Percentiles rank a stretch among this genome's conserved stretches.
These are phyloP conservation scores for Ligdia adustata DNA, from an alignment of 2,888 invertebrate genomes.

Conservation along the genomic window DNA sequence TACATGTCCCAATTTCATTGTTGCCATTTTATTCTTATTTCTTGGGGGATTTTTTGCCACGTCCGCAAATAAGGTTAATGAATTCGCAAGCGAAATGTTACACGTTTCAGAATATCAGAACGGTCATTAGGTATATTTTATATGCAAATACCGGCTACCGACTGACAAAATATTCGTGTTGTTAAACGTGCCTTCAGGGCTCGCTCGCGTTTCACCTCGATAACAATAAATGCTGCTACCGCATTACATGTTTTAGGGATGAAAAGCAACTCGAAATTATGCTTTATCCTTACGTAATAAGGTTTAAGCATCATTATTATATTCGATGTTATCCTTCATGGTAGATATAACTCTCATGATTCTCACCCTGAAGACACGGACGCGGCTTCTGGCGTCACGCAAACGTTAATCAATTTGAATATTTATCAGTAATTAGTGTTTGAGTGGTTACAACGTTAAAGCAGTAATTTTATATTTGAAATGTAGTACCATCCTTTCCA, in stretches of 20 bases:
- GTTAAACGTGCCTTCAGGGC: slow-evolving; percentile 50
- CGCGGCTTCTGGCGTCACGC: slow-evolving; percentile 69
- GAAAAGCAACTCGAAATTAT: slow-evolving; percentile 15
- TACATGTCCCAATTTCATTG: neutral
- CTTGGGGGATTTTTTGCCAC: neutral
- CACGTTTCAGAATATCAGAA: slow-evolving; percentile 25
- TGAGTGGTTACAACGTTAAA: slow-evolving; percentile 33
- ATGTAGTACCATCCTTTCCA: slow-evolving; percentile 31
- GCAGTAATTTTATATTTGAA: slow-evolving; percentile 20
- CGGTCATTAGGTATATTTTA: slow-evolving; percentile 23
- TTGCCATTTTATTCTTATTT: neutral
- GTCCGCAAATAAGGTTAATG: slow-evolving; percentile 7
- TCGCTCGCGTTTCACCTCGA: slow-evolving; percentile 42
- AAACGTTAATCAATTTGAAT: slow-evolving; percentile 51
- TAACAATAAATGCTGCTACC: slow-evolving; percentile 33
- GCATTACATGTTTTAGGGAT: slow-evolving; percentile 17
- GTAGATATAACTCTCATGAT: slow-evolving; percentile 28
- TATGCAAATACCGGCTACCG: slow-evolving; percentile 40
- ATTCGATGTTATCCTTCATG: slow-evolving; percentile 11
- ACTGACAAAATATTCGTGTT: slow-evolving; percentile 47
- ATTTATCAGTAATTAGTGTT: slow-evolving; percentile 40
- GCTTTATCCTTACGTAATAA: slow-evolving; percentile 20
- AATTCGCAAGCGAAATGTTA: slow-evolving; percentile 19
- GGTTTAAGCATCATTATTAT: slow-evolving; percentile 3
- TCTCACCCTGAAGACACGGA: slow-evolving; percentile 59